Evolutionary conservation across 2,797 vertebrate genomes (phyloP).

Genomic region (Coccyzus lansbergi): DNA sequence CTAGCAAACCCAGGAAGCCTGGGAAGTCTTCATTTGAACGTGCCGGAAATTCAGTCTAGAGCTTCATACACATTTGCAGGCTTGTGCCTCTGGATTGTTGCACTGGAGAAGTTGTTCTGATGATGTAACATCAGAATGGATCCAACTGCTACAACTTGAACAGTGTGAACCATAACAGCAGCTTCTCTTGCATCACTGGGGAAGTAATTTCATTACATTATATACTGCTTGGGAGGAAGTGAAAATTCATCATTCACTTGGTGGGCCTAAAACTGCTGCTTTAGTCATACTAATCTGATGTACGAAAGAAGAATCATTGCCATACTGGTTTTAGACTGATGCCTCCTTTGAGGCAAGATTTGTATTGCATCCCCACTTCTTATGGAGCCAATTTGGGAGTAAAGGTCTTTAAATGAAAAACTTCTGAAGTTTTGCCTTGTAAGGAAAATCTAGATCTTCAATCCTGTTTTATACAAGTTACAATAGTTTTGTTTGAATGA

Average conservation of each 20-base stretch:
- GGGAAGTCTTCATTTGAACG: neutral
- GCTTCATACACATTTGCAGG: neutral
- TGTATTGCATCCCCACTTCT: neutral
- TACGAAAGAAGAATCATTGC: neutral
- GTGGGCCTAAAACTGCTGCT: neutral
- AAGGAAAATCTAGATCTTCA: neutral
- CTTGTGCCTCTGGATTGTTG: neutral
- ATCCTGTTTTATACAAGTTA: neutral
- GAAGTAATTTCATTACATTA: neutral
- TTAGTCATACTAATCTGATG: neutral
- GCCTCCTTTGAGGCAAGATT: neutral
- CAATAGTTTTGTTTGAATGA: neutral
- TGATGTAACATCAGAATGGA: neutral
- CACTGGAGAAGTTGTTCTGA: neutral
- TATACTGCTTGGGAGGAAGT: neutral
- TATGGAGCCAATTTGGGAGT: accelerated
- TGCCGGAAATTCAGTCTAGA: neutral
- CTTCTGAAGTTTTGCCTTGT: neutral
- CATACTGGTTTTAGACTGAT: neutral
- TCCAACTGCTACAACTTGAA: neutral
- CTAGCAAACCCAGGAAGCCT: neutral
- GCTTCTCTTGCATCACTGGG: neutral
- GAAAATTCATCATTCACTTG: neutral
- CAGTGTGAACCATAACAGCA: neutral
- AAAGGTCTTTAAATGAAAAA: neutral